These are phyloP conservation scores for Oreotragus oreotragus DNA, from an alignment of 2,113 vertebrate species.

Conservation along the genomic window DNA sequence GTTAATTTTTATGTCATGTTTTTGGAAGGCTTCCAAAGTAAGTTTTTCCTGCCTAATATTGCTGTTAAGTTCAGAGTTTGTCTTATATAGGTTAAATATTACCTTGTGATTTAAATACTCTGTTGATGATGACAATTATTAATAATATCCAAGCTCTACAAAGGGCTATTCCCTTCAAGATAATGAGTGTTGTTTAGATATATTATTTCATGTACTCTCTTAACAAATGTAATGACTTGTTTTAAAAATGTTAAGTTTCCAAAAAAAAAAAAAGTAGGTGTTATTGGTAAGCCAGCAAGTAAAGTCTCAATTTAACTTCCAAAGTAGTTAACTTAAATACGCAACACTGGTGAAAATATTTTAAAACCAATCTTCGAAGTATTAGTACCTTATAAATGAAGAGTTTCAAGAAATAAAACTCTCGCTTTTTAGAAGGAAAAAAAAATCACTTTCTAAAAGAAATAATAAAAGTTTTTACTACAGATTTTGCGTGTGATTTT, in stretches of 20 bases:
- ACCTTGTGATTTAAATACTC: conserved; percentile 37
- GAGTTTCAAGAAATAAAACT: not conserved
- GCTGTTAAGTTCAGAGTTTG: conserved; percentile 64
- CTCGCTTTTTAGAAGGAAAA: not conserved
- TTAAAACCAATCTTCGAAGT: not conserved
- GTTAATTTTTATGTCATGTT: conserved; percentile 82
- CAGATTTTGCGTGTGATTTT: not conserved
- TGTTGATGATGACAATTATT: conserved; percentile 1
- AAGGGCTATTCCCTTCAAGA: not conserved
- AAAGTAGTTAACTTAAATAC: not conserved
- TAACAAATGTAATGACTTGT: conserved; percentile 4
- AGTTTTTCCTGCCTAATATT: conserved; percentile 69
- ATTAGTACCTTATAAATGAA: not conserved
- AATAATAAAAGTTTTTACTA: not conserved
- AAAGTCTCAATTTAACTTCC: not conserved
- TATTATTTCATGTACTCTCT: not conserved
- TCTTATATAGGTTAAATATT: conserved; percentile 72
- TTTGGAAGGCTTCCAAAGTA: conserved; percentile 76
- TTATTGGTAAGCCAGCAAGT: not conserved
- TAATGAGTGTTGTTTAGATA: not conserved
- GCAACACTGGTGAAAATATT: not conserved
- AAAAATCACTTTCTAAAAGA: not conserved
- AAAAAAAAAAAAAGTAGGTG: not conserved
- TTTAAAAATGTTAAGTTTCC: not conserved
- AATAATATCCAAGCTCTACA: not conserved